Evolutionary conservation across 2,113 vertebrate genomes (phyloP).

Genomic region (Camelus dromedarius): DNA sequence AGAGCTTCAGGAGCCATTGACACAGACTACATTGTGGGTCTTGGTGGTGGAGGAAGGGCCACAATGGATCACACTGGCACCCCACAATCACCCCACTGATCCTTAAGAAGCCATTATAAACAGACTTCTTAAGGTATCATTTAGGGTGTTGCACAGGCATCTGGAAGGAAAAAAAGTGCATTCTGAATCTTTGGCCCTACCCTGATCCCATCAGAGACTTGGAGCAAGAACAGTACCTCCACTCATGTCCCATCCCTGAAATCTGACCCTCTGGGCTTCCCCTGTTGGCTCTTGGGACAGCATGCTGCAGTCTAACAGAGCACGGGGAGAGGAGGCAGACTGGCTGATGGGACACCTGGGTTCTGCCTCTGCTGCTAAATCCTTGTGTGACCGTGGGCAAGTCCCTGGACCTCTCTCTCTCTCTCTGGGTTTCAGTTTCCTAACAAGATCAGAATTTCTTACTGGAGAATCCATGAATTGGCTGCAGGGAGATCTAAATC

Average conservation of each 20-base stretch:
- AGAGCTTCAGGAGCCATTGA: not conserved
- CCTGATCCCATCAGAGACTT: not conserved
- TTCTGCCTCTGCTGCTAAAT: not conserved
- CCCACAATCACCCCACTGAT: too few relatives aligned
- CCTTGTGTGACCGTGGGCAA: not conserved
- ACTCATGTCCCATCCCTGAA: not conserved
- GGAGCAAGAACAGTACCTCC: not conserved
- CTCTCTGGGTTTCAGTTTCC: not conserved
- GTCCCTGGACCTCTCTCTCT: not conserved
- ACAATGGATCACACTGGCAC: not conserved
- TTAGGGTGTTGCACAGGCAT: too few relatives aligned
- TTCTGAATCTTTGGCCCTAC: not conserved
- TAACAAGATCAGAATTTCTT: not conserved
- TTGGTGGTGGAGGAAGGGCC: not conserved
- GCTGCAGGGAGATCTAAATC: not conserved
- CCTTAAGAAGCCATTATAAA: not conserved
- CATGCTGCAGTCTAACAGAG: not conserved
- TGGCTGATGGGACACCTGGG: not conserved
- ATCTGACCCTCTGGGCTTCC: not conserved
- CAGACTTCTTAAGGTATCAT: not conserved
- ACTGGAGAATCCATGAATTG: not conserved
- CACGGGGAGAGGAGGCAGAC: not conserved
- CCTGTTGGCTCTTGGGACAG: not conserved
- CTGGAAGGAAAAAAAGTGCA: not conserved
- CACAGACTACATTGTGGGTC: not conserved